Evolutionary conservation across 2,797 vertebrate genomes (phyloP).

Genomic region (Phoebastria nigripes): DNA sequence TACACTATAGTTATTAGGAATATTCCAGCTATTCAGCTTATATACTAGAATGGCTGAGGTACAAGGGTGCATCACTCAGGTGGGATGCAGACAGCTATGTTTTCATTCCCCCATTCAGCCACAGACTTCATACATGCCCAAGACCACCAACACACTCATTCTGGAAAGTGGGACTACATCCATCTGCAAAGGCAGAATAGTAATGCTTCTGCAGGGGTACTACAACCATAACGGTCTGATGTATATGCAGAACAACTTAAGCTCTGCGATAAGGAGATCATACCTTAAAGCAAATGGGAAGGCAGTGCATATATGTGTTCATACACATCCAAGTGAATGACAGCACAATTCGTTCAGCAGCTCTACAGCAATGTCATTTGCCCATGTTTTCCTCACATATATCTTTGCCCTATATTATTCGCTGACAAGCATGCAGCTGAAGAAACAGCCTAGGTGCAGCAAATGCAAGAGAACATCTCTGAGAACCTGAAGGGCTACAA

Average conservation of each 20-base stretch:
- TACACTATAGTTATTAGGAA: background rate
- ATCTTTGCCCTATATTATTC: background rate
- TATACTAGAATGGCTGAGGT: background rate
- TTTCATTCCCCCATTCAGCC: background rate
- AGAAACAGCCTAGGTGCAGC: background rate
- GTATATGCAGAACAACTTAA: background rate
- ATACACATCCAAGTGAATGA: background rate
- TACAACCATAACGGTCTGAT: background rate
- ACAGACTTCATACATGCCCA: background rate
- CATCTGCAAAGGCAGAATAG: background rate
- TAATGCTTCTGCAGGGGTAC: background rate
- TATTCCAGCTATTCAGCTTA: background rate
- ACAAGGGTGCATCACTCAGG: background rate
- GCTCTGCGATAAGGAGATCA: accelerated
- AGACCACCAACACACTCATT: background rate
- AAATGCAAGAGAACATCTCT: background rate
- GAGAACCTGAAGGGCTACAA: background rate
- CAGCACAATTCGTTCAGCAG: background rate
- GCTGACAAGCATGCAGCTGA: background rate
- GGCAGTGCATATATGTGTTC: background rate
- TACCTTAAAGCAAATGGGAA: background rate
- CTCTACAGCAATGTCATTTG: background rate
- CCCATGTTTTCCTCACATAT: background rate
- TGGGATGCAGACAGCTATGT: background rate
- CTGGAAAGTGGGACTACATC: background rate